Conservation (phyloP, 1,140 invertebrate species). For the Conus ventricosus region DNA sequence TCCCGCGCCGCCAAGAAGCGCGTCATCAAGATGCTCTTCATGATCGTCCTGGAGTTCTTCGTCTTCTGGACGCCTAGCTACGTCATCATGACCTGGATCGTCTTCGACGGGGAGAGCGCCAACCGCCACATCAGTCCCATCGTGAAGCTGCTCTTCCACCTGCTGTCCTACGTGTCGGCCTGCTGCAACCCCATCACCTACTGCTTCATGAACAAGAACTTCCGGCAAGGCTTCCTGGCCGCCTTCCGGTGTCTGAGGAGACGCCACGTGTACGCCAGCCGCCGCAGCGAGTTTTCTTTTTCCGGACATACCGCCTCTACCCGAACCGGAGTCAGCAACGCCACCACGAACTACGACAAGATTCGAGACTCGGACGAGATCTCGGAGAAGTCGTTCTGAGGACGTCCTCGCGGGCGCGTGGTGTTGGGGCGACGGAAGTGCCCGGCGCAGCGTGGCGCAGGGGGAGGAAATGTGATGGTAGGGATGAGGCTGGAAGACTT, state of each 20-base stretch:
- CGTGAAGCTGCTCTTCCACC: conserved; percentile 84
- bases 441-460: too few relatives aligned
- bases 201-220: conserved; percentile 94
- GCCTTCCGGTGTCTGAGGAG: conserved; percentile 80
- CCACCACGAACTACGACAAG: conserved; percentile 50
- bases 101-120: conserved; percentile 83
- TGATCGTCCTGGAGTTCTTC: conserved; percentile 93
- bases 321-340: conserved; percentile 30
- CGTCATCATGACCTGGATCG: conserved; percentile 86
- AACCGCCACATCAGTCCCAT: conserved; percentile 61
- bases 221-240: conserved; percentile 85
- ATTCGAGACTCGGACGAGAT: conserved; percentile 52
- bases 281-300: conserved; percentile 46
- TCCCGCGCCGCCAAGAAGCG: conserved; percentile 82
- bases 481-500: too few relatives aligned
- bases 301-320: conserved; percentile 49
- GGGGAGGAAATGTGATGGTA: too few relatives aligned
- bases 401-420: background rate
- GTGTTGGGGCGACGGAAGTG: too few relatives aligned
- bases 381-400: conserved; percentile 51
- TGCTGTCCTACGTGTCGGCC: conserved; percentile 89
- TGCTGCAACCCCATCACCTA: conserved; percentile 96
- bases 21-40: conserved; percentile 94
- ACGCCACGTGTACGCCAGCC: conserved; percentile 43
- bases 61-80: conserved; percentile 94